Evolutionary conservation across 2,113 vertebrate species (phyloP), one percentile per base, ranked within the genome.

Genomic region (Collichthys lucidus): DNA sequence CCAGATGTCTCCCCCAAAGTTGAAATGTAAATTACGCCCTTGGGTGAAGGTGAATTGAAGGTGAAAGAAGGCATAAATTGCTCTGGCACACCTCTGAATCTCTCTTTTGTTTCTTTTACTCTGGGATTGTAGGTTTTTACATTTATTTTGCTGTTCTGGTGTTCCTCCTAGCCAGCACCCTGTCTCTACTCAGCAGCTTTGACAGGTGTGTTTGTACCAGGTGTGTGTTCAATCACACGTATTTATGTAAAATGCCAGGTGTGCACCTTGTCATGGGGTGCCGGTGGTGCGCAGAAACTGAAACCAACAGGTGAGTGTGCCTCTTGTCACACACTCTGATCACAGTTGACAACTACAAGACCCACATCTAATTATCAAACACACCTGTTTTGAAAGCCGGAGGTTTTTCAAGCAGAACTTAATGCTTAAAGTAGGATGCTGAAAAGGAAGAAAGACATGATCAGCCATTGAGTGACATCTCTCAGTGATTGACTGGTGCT

Each of bases 1-100:
- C 84, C 88, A 86, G 60, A 85, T 81, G 87, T 79, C 70, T 79
- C 75, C 52, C 65, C 50, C 42, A 86, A 70, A 84, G 77, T 83
- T 89, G 66, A 90, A 90, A 88, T 84, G 59, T 80, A 89, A 89
- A 89, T 91, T 83, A 91, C 24, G 66, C 86, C 86, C 84, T 65
- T 80, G 87, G 77, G 83, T 89, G 85, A 82, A 81, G 80, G 76
- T 82, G 72, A 91, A 83, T 71, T 82, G 70, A 87, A 79, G 82
- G 85, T 86, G 84, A 91, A 86, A 84, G 46, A 57, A 60, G 60
- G 64, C 50, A 83, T 70, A 80, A 53, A 86, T 78, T 80, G 52
- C 70, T 80, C 16, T 19, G 52, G 47, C 24, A 69, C 20, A 57
- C 64, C 35, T 76, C 74, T 53, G 66, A 77, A 31, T 35, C 67